phyloP scores from a whole-genome alignment of 2,113 vertebrate species.

The Hippocampus abdominalis region DNA sequence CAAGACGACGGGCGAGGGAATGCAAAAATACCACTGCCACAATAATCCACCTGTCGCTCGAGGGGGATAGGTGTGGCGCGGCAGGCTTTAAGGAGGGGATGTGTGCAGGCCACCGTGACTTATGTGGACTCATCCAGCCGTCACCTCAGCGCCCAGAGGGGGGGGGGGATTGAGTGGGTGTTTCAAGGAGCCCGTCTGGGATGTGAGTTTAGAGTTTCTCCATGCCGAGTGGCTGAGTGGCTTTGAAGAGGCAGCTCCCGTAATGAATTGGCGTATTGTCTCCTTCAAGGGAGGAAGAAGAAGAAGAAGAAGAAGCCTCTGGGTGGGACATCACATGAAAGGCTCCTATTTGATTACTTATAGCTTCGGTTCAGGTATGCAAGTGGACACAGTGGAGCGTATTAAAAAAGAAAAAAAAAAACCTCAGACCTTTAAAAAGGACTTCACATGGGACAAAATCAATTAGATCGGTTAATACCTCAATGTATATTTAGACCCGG shows the following conservation, averaged over 20 bases:
- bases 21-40: conserved; percentile 52
- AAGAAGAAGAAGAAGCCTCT: conserved; percentile 50
- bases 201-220: conserved; percentile 66
- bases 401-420: too few relatives aligned
- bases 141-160: conserved; percentile 59
- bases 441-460: background rate
- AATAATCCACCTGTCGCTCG: conserved; percentile 64
- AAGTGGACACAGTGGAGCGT: conserved; percentile 47
- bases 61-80: conserved; percentile 66
- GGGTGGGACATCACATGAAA: conserved; percentile 74
- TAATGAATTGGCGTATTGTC: conserved; percentile 73
- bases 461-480: background rate
- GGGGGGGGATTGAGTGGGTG: conserved; percentile 52
- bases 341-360: conserved; percentile 67
- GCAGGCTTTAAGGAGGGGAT: conserved; percentile 46
- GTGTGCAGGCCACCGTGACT: conserved; percentile 65
- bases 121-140: conserved; percentile 70
- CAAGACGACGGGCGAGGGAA: conserved; percentile 33
- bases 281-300: conserved; percentile 47
- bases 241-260: conserved; percentile 68
- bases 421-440: conserved; percentile 38
- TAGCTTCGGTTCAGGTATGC: conserved; percentile 62
- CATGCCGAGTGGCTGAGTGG: conserved; percentile 37
- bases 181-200: conserved; percentile 63
- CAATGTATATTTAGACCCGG: background rate